These are phyloP conservation scores for Aleiodes alternator DNA, from an alignment of 2,888 invertebrate genomes.

Conservation along the genomic window DNA sequence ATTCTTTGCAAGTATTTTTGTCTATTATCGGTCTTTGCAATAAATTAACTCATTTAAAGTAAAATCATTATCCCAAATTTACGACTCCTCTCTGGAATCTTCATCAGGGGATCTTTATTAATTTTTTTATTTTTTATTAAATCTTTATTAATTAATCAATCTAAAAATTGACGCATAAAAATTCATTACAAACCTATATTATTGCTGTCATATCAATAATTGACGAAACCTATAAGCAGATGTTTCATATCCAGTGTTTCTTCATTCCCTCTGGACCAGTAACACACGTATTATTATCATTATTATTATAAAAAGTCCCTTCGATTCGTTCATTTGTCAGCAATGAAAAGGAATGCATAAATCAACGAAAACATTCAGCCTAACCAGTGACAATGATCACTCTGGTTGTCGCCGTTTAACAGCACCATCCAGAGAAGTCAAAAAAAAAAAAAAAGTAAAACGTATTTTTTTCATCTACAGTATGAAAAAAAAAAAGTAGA, in stretches of 20 bases:
- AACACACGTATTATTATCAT: constrained; percentile 9
- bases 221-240: constrained; percentile 3
- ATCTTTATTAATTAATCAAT: no score
- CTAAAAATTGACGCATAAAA: no score
- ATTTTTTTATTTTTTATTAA: no score
- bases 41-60: no score
- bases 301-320: background rate
- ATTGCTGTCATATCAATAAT: background rate
- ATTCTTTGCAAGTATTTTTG: no score
- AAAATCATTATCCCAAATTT: no score
- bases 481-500: constrained; percentile 31
- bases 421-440: constrained; percentile 38
- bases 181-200: no score
- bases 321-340: constrained; percentile 26
- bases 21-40: no score
- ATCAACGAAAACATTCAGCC: constrained; percentile 66
- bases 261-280: constrained; percentile 17
- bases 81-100: no score
- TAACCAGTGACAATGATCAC: constrained; percentile 69
- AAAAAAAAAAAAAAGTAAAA: constrained; percentile 48
- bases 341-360: constrained; percentile 69
- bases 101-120: no score
- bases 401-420: constrained; percentile 43
- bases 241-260: background rate
- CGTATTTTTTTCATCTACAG: constrained; percentile 59